Evolutionary conservation across 2,888 invertebrate genomes (phyloP).

Genomic region (Tiliacea aurago): DNA sequence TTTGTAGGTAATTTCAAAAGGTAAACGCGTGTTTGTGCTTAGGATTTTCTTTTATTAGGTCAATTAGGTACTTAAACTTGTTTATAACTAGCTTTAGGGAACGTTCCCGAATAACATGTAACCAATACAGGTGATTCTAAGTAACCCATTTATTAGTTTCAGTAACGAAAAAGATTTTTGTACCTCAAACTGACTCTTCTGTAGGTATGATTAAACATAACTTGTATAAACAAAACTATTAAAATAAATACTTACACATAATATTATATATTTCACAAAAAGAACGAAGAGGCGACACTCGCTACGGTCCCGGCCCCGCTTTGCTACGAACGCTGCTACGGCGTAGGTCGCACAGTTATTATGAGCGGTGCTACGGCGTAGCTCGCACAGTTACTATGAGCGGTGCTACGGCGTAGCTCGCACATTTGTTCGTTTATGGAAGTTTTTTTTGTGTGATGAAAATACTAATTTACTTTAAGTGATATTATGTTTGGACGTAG

Average conservation of each 20-base stretch:
- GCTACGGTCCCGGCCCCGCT: constrained; percentile 19
- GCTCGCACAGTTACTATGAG: constrained; percentile 22
- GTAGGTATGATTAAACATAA: neutral
- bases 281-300: neutral
- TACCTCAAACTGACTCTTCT: neutral
- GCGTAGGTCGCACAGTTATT: constrained; percentile 6
- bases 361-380: constrained; percentile 6
- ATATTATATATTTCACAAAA: neutral
- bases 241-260: neutral
- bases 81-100: neutral
- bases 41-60: neutral
- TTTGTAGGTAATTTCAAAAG: neutral
- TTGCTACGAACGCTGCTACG: constrained; percentile 2
- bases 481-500: neutral
- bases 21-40: neutral
- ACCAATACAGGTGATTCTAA: neutral
- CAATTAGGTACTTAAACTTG: neutral
- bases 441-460: neutral
- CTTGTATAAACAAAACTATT: neutral
- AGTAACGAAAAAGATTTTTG: neutral
- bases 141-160: neutral
- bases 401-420: constrained; percentile 37
- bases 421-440: neutral
- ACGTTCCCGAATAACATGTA: neutral
- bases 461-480: neutral